Base-by-base conservation (phyloP, 92 coral and sea anemone genomes). In the Hydrozoanthus gracilis region DNA sequence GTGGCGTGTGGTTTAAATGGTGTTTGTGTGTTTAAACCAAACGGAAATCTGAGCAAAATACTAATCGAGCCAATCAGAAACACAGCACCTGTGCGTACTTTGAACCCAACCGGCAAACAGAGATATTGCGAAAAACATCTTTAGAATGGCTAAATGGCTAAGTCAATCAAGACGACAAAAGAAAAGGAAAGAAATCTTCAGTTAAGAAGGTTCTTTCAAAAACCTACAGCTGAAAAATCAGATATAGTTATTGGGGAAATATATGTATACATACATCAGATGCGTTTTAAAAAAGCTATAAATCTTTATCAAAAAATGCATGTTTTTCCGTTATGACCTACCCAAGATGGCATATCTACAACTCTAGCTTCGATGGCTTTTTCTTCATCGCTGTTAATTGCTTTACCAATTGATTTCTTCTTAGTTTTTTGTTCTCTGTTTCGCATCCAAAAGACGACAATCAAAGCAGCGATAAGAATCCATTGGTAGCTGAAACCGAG, bases 341-440 rank as follows among this genome's bases (percentile, higher is more conserved):
- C 98, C 98, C 98, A 94, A n/a, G 98, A 86, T 35, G 98, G 98
- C 77, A 94, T 84, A n/a, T 94, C 98, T 49, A 86, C 90, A 56
- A 94, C 73, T 62, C 93, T 84, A 4, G 98, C 95, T 76, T 79
- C 86, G 48, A 92, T 52, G 4, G 92, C 91, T 16, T 60, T 82
- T 83, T 94, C 92, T 71, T 94, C 98, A 39, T 90, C 64, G 50
- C 87, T 72, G 15, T 95, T 88, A 79, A 94, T 83, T 64, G 90
- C 95, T 79, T 86, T 67, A 44, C 89, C 88, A n/a, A 64, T 87
- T 8, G 50, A 64, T 66, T 94, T 92, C 65, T 83, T 89, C 88
- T 87, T 85, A 1, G 74, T 73, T 73, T 92, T 90, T 71, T 90
- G 84, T 67, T 90, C 95, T 74, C 86, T 89, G 8, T 88, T 84